Percentiles rank a stretch among this genome's conserved stretches.
These are phyloP conservation scores for Geococcyx californianus DNA, from an alignment of 2,113 vertebrate species.

Conservation along the genomic window DNA sequence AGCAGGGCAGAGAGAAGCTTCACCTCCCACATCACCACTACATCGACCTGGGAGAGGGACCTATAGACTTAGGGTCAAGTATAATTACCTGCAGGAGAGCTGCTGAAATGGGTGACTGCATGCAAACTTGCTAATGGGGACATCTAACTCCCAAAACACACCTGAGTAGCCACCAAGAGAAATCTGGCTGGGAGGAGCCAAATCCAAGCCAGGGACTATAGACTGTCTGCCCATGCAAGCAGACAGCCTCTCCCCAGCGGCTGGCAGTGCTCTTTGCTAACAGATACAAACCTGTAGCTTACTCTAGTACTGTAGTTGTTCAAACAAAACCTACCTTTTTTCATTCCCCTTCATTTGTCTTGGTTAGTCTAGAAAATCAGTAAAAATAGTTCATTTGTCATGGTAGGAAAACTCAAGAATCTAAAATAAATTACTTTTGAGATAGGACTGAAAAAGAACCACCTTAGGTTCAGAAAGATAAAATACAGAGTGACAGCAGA, in stretches of 20 bases:
- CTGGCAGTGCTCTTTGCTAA: not conserved
- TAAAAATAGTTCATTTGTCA: not conserved
- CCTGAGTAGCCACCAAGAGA: not conserved
- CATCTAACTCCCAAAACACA: not conserved
- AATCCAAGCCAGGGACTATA: not conserved
- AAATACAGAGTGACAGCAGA: not conserved
- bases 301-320: not conserved
- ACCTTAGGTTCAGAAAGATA: not conserved
- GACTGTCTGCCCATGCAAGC: not conserved
- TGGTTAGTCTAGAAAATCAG: not conserved
- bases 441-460: not conserved
- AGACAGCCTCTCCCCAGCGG: not conserved
- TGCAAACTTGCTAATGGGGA: not conserved
- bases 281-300: not conserved
- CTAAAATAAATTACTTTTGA: not conserved
- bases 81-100: not conserved
- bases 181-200: not conserved
- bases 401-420: not conserved
- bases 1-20: not conserved
- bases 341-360: not conserved
- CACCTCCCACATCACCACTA: fast-evolving
- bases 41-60: fast-evolving
- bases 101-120: not conserved
- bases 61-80: not conserved
- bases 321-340: not conserved